Evolutionary conservation across 2,113 vertebrate species (phyloP).

Genomic region (Nibea coibor): DNA sequence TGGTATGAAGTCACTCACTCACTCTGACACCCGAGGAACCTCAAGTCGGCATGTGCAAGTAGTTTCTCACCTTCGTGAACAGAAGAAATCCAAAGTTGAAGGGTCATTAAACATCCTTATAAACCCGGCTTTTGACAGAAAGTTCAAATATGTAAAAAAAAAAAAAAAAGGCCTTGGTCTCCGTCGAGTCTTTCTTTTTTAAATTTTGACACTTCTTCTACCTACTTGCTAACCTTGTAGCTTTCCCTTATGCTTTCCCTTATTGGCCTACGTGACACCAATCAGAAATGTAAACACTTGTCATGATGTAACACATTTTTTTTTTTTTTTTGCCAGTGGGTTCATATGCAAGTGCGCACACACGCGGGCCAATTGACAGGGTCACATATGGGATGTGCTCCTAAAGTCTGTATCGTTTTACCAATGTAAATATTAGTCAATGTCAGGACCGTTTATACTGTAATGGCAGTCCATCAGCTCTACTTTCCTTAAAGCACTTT

Average conservation of each 20-base stretch:
- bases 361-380: conserved; percentile 56
- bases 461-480: conserved; percentile 63
- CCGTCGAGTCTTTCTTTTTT: neutral
- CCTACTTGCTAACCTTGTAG: conserved; percentile 21
- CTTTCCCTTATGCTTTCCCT: conserved; percentile 19
- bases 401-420: conserved; percentile 70
- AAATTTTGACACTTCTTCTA: neutral
- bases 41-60: neutral
- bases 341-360: conserved; percentile 21
- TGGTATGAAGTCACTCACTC: conserved; percentile 46
- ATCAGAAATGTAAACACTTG: conserved; percentile 66
- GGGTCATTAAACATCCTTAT: conserved; percentile 46
- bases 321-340: conserved; percentile 42
- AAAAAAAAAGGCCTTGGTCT: conserved; percentile 25
- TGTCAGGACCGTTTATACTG: conserved; percentile 68
- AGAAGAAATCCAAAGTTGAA: conserved; percentile 20
- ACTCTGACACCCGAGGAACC: conserved; percentile 10
- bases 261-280: conserved; percentile 62
- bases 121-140: conserved; percentile 59
- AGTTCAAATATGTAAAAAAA: conserved; percentile 26
- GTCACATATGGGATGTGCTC: conserved; percentile 76
- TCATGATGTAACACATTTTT: conserved; percentile 58
- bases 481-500: conserved; percentile 58
- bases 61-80: conserved; percentile 31
- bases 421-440: conserved; percentile 75